Base-by-base conservation (phyloP, 2,113 vertebrate genomes). In the Eurystomus gularis region DNA sequence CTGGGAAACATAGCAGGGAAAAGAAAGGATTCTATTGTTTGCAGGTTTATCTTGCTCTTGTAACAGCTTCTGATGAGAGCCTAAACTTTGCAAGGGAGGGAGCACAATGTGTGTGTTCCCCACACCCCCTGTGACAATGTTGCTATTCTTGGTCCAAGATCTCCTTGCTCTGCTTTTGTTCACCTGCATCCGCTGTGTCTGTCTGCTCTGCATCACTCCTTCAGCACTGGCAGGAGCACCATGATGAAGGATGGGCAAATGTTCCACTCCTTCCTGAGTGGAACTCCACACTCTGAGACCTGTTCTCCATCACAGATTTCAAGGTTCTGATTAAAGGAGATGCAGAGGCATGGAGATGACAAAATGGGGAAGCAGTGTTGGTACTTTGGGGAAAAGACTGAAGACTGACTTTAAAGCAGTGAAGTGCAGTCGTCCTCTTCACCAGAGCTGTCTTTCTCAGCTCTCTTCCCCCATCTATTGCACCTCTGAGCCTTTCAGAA, bases 1-100 rank as follows among this genome's bases (percentile, higher is more conserved):
- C 97, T 97, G 96, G 96, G 97, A 95, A 97, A 97, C 91, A 13
- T 46, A 35, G 51, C 64, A 71, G n/a, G 57, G 76, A 82, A 90
- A 76, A 54, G 37, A 71, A 39, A 65, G 33, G 39, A 52, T 65
- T 29, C 37, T 96, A 85, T 93, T 97, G 96, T 95, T 96, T 95
- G 51, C 71, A 44, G 25, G 6, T 70, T 96, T 98, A 94, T 96
- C 95, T 96, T 94, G 58, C 42, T 94, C 96, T 94, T 96, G 93
- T 96, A 96, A 95, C 42, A 94, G 94, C 73, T 92, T 94, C 57
- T 78, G 94, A 86, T 89, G 90, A 91, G 42, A 94, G 80, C 64
- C 70, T 18, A 20, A 82, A 88, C 94, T 95, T 84, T 87, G 62
- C 57, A 80, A 69, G 88, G 80, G 54, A 62, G 49, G 37, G 37